Base-by-base conservation (phyloP, 2,797 vertebrate species). In the Enteromius anoplus region DNA sequence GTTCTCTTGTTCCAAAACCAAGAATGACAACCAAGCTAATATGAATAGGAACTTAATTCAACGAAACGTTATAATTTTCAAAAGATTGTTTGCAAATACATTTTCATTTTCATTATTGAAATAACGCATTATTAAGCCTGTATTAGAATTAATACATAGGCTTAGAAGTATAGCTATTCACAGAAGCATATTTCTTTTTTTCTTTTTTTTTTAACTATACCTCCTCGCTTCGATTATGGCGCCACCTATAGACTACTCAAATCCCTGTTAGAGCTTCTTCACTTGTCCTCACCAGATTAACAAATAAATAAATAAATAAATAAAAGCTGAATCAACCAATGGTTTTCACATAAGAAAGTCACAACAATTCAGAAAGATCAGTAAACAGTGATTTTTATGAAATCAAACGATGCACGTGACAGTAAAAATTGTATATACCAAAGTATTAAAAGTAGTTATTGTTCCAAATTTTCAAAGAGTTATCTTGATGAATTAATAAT, bases 241-340 rank as follows among this genome's bases (percentile, higher is more conserved):
- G 91, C 93, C 92, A 92, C 92, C 92, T 94, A 90, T 90, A 92
- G 91, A 93, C 92, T 92, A 92, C 88, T 87, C 75, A 81, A 83
- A 90, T 88, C 87, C 84, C 80, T 66, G 79, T 89, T 87, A 91
- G 89, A 89, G 85, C 15, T 2, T 3, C 49, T 37, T 23, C 19
- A 75, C 4, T 12, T 58, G 32, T 23, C 32, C 21, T 21, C 10
- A 34, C 6, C 9, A 34, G 1, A 42, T 42, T 11, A 42, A 42
- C 2, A 42, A 42, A 42, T 42, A 10, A 10, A 10, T 42, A 47
- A 47, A 3, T 1, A n/a, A n/a, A n/a, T 26, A 26, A 42, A 14
- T 42, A 42, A 9, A 11, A 42, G 15, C 4, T 29, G 7, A n/a
- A 66, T 64, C 92, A 91, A 92, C 91, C 84, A 70, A 84, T 87